A percentile compares a stretch with the other conserved stretches of the same genome.
phyloP scores from a whole-genome alignment of 2,888 invertebrate species.

The Alitta virens region DNA sequence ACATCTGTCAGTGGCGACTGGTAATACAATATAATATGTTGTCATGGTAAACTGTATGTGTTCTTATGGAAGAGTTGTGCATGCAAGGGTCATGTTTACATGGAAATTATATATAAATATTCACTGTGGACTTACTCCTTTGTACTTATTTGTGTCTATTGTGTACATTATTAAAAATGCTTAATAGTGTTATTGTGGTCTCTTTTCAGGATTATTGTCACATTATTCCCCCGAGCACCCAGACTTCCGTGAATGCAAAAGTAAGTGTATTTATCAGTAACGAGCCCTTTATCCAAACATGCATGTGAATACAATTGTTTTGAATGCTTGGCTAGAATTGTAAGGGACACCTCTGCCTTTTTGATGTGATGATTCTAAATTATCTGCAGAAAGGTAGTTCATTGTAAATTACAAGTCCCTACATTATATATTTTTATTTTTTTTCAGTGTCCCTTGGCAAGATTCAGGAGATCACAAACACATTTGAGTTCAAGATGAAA shows the following conservation, averaged over 20 bases:
- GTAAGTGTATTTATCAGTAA: slow-evolving; percentile 29
- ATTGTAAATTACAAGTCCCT: not conserved
- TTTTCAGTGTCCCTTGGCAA: slow-evolving; percentile 64
- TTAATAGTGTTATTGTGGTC: not conserved
- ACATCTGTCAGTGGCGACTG: too few relatives aligned
- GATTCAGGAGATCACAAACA: slow-evolving; percentile 54
- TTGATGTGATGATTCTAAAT: not conserved
- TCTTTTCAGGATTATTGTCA: slow-evolving; percentile 66
- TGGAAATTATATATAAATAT: too few relatives aligned
- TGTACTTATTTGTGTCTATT: not conserved
- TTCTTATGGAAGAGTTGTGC: too few relatives aligned
- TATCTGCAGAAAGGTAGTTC: not conserved
- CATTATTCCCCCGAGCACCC: slow-evolving; percentile 62
- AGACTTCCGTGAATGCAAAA: slow-evolving; percentile 56
- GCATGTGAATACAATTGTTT: too few relatives aligned
- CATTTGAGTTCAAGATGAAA: slow-evolving; percentile 18
- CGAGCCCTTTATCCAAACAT: too few relatives aligned
- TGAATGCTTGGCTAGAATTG: too few relatives aligned
- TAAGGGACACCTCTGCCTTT: too few relatives aligned
- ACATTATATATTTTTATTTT: not conserved
- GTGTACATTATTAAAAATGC: too few relatives aligned
- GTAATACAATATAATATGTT: too few relatives aligned
- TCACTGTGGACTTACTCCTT: too few relatives aligned
- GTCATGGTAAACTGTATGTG: too few relatives aligned
- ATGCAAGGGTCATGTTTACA: too few relatives aligned